phyloP scores from a whole-genome alignment of 2,797 vertebrate species.

The Cryptoprocta ferox region DNA sequence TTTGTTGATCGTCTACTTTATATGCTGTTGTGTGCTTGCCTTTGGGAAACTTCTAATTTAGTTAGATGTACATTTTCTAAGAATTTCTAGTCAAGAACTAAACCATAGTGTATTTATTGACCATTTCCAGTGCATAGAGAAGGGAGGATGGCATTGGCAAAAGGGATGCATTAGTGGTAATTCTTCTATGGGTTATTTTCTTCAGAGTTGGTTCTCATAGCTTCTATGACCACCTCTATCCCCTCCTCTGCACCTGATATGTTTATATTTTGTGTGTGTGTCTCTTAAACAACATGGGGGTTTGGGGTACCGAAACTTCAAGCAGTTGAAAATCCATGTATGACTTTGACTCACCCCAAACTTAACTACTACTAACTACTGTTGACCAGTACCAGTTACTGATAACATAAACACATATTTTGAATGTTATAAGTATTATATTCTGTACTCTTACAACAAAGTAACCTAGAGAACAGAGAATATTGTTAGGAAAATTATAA shows the following conservation, averaged over 20 bases:
- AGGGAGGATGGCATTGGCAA: neutral
- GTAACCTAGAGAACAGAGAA: neutral
- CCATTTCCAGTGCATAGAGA: neutral
- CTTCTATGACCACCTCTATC: neutral
- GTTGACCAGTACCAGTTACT: neutral
- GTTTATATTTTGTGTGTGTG: neutral
- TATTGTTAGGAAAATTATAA: neutral
- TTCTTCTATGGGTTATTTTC: neutral
- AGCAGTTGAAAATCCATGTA: neutral
- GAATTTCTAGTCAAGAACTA: neutral
- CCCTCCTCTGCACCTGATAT: too few species aligned
- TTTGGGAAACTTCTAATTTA: neutral
- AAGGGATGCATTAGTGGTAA: too few species aligned
- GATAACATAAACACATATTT: neutral
- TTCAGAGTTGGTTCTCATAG: neutral
- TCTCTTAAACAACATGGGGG: neutral
- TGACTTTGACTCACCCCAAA: neutral
- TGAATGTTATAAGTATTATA: neutral
- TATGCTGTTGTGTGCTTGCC: neutral
- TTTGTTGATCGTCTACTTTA: neutral
- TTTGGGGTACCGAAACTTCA: neutral
- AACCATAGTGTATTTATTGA: neutral
- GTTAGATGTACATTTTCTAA: neutral
- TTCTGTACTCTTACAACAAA: neutral
- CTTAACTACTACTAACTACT: neutral